Conservation (phyloP, 1,140 invertebrate species). For the Aphidius ervi region DNA sequence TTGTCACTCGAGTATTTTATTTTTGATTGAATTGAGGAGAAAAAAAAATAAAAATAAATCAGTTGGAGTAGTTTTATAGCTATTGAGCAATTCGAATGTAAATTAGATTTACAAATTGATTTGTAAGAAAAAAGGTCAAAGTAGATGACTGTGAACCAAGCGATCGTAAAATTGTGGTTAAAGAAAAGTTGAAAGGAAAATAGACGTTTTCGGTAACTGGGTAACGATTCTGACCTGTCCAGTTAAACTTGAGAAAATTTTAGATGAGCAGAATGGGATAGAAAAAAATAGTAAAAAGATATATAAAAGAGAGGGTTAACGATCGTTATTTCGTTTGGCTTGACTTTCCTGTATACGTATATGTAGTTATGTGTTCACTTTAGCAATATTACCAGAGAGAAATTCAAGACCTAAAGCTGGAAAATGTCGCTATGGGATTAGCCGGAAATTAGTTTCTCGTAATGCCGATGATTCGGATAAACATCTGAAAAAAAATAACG, state of each 20-base stretch:
- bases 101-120: too few species aligned
- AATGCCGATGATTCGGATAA: constrained; percentile 15
- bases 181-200: constrained; percentile 6
- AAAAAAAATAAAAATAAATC: too few species aligned
- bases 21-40: too few species aligned
- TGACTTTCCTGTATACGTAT: neutral
- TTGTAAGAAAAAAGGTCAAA: too few species aligned
- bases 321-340: constrained; percentile 7
- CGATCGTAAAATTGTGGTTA: constrained; percentile 3
- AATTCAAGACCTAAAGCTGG: neutral
- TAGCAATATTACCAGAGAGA: neutral
- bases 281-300: neutral
- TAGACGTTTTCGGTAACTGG: neutral
- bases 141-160: too few species aligned
- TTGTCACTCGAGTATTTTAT: too few species aligned
- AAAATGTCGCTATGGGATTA: constrained; percentile 7
- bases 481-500: constrained; percentile 4
- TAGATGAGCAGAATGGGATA: neutral
- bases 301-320: constrained; percentile 4
- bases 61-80: too few species aligned
- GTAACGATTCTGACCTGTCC: constrained; percentile 10
- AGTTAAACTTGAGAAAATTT: neutral
- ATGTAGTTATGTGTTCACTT: neutral
- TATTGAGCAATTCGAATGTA: too few species aligned
- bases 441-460: constrained; percentile 20